Percentiles rank a stretch among this genome's conserved stretches.
Conservation (phyloP, 2,113 vertebrate genomes). For the Zingel zingel region DNA sequence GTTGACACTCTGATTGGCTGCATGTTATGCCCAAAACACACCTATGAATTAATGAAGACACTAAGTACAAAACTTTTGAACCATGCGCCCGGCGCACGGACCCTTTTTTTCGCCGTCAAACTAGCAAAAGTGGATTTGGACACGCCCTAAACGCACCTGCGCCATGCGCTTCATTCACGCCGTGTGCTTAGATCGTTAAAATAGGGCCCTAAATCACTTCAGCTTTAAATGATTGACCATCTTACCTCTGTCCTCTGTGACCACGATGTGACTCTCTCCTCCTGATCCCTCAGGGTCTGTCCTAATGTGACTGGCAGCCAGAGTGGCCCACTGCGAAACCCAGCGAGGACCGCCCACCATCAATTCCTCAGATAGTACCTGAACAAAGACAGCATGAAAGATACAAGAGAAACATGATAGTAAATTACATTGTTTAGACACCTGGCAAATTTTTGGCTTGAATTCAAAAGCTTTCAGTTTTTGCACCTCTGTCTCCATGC, state of each 20-base stretch:
- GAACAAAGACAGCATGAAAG: conserved; percentile 1
- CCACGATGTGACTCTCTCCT: conserved; percentile 83
- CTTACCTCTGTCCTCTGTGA: conserved; percentile 89
- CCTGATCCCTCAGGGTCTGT: conserved; percentile 91
- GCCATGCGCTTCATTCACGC: too few species aligned
- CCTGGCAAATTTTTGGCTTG: neutral
- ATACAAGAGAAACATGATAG: neutral
- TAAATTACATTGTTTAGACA: neutral
- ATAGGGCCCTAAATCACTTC: too few species aligned
- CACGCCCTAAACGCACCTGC: too few species aligned
- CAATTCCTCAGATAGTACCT: conserved; percentile 85
- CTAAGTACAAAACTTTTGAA: too few species aligned
- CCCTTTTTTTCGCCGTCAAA: too few species aligned
- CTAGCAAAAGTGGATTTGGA: too few species aligned
- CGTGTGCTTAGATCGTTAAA: too few species aligned
- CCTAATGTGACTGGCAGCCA: conserved; percentile 94
- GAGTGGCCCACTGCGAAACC: conserved; percentile 96
- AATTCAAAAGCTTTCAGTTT: neutral
- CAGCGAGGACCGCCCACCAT: conserved; percentile 91
- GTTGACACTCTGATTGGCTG: too few species aligned
- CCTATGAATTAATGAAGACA: too few species aligned
- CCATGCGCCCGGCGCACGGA: too few species aligned
- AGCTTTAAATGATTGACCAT: too few species aligned
- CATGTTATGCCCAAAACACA: too few species aligned
- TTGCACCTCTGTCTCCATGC: conserved; percentile 74